Evolutionary conservation across 1,140 invertebrate genomes (phyloP).

Genomic region (Drosophila bocqueti): DNA sequence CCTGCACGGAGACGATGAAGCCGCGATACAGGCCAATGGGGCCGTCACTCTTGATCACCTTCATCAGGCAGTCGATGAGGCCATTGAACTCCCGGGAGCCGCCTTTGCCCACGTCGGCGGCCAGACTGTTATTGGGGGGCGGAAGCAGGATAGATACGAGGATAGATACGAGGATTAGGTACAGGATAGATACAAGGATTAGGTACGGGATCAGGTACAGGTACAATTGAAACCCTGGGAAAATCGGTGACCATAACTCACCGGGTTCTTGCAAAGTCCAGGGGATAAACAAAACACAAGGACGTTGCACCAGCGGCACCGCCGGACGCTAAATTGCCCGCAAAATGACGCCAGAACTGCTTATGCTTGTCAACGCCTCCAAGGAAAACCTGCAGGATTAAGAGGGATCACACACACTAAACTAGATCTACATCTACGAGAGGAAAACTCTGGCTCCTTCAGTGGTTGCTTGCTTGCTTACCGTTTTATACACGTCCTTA

Average conservation of each 20-base stretch:
- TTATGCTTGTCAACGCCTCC: conserved; percentile 92
- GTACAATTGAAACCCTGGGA: background rate
- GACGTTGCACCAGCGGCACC: conserved; percentile 97
- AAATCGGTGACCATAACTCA: conserved; percentile 26
- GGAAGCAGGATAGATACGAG: background rate
- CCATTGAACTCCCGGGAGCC: conserved; percentile 94
- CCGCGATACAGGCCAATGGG: conserved; percentile 94
- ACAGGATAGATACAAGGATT: too few species aligned
- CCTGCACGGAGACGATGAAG: conserved; percentile 96
- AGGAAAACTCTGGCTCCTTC: background rate
- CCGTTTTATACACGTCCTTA: conserved; percentile 94
- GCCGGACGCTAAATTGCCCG: conserved; percentile 95
- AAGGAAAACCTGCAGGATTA: conserved; percentile 72
- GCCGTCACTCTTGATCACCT: conserved; percentile 95
- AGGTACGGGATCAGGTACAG: too few species aligned
- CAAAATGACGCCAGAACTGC: conserved; percentile 94
- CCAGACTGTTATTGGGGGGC: conserved; percentile 85
- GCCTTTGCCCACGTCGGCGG: conserved; percentile 93
- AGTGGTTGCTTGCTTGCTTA: conserved; percentile 63
- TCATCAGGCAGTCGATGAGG: conserved; percentile 92
- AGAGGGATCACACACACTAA: background rate
- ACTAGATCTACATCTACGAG: background rate
- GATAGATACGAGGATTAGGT: too few species aligned
- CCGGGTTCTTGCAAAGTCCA: conserved; percentile 96
- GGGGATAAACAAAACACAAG: conserved; percentile 96